Conservation (phyloP, 2,888 invertebrate genomes). For the Unio pictorum region DNA sequence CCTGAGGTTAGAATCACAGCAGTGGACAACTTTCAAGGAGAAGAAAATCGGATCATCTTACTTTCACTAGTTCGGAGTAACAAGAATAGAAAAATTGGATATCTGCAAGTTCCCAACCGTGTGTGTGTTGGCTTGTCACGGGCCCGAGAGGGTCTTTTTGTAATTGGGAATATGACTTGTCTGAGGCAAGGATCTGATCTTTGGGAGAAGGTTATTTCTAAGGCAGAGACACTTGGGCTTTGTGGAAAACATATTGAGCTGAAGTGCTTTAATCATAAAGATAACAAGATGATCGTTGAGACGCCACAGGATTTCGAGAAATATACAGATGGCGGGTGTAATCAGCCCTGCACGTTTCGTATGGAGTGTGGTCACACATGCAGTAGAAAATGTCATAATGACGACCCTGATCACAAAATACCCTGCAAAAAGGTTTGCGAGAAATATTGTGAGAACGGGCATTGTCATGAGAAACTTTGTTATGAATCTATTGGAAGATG, state of each 20-base stretch:
- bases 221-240: constrained; percentile 27
- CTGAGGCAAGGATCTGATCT: constrained; percentile 19
- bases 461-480: constrained; percentile 71
- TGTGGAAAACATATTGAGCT: constrained; percentile 33
- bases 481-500: constrained; percentile 68
- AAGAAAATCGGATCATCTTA: constrained; percentile 70
- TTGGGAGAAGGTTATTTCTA: constrained; percentile 34
- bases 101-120: constrained; percentile 59
- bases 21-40: constrained; percentile 69
- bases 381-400: constrained; percentile 42
- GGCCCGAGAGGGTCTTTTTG: constrained; percentile 64
- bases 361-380: constrained; percentile 59
- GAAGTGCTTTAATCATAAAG: constrained; percentile 52
- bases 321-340: constrained; percentile 50
- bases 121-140: constrained; percentile 67
- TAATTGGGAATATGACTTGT: constrained; percentile 61
- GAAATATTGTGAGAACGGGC: constrained; percentile 26
- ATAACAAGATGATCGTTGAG: constrained; percentile 15
- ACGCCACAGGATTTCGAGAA: constrained; percentile 30
- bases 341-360: constrained; percentile 36
- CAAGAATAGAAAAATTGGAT: constrained; percentile 59
- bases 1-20: constrained; percentile 56
- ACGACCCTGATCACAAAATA: constrained; percentile 71
- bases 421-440: constrained; percentile 9
- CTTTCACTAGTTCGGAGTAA: constrained; percentile 70